A percentile compares a stretch with the other conserved stretches of the same genome.
Evolutionary conservation across 2,888 invertebrate species (phyloP).

Genomic region (Lypha dubia): DNA sequence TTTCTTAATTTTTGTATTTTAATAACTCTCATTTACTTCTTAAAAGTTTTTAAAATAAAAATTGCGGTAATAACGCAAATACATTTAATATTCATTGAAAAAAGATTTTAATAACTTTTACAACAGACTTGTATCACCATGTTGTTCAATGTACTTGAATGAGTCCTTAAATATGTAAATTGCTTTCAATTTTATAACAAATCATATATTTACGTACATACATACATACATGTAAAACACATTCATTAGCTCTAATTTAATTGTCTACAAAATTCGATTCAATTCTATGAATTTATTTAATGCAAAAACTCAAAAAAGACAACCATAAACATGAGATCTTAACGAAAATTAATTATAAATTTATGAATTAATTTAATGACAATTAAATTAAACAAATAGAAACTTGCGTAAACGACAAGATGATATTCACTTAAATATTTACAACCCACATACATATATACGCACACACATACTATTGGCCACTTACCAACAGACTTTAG

Average conservation of each 20-base stretch:
- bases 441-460: constrained; percentile 40
- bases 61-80: too few relatives aligned
- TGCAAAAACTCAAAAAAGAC: neutral
- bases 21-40: too few relatives aligned
- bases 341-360: constrained; percentile 73
- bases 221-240: neutral
- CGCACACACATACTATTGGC: constrained; percentile 21
- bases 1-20: too few relatives aligned
- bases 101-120: too few relatives aligned
- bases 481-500: constrained; percentile 6
- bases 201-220: neutral
- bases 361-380: constrained; percentile 73
- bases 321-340: constrained; percentile 12
- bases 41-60: too few relatives aligned
- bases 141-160: too few relatives aligned
- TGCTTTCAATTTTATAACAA: too few relatives aligned
- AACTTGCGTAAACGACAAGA: constrained; percentile 53
- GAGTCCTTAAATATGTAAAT: too few relatives aligned
- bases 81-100: too few relatives aligned
- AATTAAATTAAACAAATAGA: constrained; percentile 68
- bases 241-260: constrained; percentile 15
- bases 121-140: too few relatives aligned
- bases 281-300: neutral
- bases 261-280: constrained; percentile 31
- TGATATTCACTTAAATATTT: constrained; percentile 2